Base-by-base conservation (phyloP, 2,113 vertebrate species). In the Nibea albiflora region DNA sequence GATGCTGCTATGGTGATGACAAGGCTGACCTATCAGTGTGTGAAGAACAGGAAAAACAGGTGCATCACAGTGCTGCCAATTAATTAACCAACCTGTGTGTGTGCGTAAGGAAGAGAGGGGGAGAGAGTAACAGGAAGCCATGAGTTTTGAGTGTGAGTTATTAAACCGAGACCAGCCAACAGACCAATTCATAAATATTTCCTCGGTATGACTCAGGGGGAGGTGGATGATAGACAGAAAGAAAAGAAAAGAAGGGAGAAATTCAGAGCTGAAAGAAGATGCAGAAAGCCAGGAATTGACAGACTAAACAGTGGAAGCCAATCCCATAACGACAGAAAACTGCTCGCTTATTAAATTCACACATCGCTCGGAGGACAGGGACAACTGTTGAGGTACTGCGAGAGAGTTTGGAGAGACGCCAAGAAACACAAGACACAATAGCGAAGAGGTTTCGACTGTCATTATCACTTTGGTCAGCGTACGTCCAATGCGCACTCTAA, bases 301-400 rank as follows among this genome's bases (percentile, higher is more conserved):
- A 71, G 79, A 78, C 56, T 47, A 86, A 85, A 89, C 73, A 70
- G 24, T n/a, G 58, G 28, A 80, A 84, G 35, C 19, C 14, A 64
- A 76, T 85, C 64, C 80, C 50, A 61, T 64, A 19, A 85, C 79
- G 82, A 78, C 67, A 63, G 42, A 76, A 85, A 84, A 72, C 75
- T 24, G 42, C 71, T 80, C 20, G 2, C 64, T 80, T 68, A 90
- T 86, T 46, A 85, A 75, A 87, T 88, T 78, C 76, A 81, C 78
- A 88, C 50, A 22, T 81, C 16, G 26, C 68, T 90, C 57, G 67
- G 75, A 77, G 56, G 78, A 78, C n/a, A 53, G 31, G 50, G 64
- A 76, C 53, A 49, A 47, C 19, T 11, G 20, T n/a, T 65, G 81
- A 79, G 20, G 61, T 8, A 11, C 15, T 52, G 35, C 3, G 31